These are phyloP conservation scores for Myrmophylax atrothorax DNA, from an alignment of 2,113 vertebrate genomes.

Conservation along the genomic window DNA sequence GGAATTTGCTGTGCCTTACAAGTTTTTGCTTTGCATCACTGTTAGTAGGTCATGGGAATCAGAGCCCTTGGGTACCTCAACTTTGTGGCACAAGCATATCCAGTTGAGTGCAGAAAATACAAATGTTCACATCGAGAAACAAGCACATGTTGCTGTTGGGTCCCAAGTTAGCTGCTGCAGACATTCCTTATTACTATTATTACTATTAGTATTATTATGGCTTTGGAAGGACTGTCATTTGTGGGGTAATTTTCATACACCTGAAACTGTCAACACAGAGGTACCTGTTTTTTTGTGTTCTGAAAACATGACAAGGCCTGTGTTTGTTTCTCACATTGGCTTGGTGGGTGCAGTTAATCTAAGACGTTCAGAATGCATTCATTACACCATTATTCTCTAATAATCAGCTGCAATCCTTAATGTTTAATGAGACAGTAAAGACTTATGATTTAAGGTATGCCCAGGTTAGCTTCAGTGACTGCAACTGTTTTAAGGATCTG, in stretches of 20 bases:
- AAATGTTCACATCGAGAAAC: background rate
- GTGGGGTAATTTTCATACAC: background rate
- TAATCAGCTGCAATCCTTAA: background rate
- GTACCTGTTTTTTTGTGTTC: background rate
- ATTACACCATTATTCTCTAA: background rate
- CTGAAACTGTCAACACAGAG: background rate
- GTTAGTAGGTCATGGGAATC: background rate
- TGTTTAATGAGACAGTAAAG: background rate
- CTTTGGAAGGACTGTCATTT: background rate
- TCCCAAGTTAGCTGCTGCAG: background rate
- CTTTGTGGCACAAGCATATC: background rate
- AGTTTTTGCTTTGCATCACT: slow-evolving; percentile 14
- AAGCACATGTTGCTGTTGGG: background rate
- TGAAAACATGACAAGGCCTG: background rate
- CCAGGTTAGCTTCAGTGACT: background rate
- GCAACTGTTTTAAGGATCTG: background rate
- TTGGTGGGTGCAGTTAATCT: background rate
- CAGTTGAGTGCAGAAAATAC: background rate
- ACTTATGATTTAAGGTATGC: background rate
- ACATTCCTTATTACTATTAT: background rate
- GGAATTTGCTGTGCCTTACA: background rate
- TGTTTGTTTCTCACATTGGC: background rate
- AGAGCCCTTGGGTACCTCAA: background rate
- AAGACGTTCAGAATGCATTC: background rate
- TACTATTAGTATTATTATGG: background rate